phyloP scores from a whole-genome alignment of 2,113 vertebrate species.

The Dasyurus viverrinus region DNA sequence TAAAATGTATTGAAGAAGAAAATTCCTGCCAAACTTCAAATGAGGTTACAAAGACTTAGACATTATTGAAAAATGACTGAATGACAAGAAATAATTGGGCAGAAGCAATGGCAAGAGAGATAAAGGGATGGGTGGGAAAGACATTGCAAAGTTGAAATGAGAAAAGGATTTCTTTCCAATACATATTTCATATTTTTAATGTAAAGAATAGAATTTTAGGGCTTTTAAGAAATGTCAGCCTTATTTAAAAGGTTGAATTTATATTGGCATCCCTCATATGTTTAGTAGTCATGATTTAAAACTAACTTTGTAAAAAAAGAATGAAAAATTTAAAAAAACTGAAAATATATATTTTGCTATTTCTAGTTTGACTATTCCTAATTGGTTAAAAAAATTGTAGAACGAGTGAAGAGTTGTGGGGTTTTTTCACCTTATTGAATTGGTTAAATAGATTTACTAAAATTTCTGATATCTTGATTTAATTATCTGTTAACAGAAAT shows the following conservation, averaged over 20 bases:
- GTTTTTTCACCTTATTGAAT: background rate
- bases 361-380: background rate
- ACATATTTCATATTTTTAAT: background rate
- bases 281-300: background rate
- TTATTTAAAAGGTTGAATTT: background rate
- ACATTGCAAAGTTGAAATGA: background rate
- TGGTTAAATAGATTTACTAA: background rate
- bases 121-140: background rate
- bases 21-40: background rate
- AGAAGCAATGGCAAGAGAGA: background rate
- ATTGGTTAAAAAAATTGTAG: background rate
- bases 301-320: background rate
- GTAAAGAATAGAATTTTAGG: background rate
- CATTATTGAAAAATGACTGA: background rate
- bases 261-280: background rate
- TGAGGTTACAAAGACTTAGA: background rate
- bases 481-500: background rate
- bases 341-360: background rate
- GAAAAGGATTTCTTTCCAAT: background rate
- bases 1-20: background rate
- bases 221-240: background rate
- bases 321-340: background rate
- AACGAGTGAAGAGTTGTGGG: background rate
- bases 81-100: background rate
- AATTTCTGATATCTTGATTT: background rate